Conservation (phyloP, 1,140 invertebrate species). For the Piezodorus guildinii region DNA sequence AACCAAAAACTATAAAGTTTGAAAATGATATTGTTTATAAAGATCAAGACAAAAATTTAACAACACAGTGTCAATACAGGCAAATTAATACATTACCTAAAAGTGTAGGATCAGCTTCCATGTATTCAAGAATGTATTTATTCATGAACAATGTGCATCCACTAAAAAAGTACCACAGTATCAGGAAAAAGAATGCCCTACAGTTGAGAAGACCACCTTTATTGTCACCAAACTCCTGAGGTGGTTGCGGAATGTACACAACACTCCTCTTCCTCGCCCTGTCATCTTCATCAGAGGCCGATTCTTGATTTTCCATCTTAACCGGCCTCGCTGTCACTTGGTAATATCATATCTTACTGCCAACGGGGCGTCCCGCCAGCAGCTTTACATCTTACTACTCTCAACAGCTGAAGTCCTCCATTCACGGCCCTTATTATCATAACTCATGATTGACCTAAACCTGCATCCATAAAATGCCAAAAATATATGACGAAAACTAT, state of each 20-base stretch:
- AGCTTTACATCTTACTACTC: not conserved
- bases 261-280: constrained; percentile 24
- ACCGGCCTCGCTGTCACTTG: not conserved
- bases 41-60: not conserved
- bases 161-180: constrained; percentile 69
- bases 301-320: not conserved
- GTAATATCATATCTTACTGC: constrained; percentile 6
- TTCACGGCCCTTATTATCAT: not conserved
- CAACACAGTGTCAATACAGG: not conserved
- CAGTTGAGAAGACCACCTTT: constrained; percentile 47
- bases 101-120: constrained; percentile 65
- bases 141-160: constrained; percentile 69
- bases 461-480: too few relatives aligned
- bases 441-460: too few relatives aligned
- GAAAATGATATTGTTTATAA: too few relatives aligned
- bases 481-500: too few relatives aligned
- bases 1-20: too few relatives aligned
- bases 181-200: constrained; percentile 53
- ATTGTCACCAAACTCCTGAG: constrained; percentile 13
- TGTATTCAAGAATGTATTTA: constrained; percentile 68
- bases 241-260: constrained; percentile 13
- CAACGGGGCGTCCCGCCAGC: not conserved
- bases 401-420: not conserved
- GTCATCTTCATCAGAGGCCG: constrained; percentile 14
- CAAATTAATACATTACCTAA: constrained; percentile 47